These are phyloP conservation scores for Paratilapia polleni DNA, from an alignment of 2,113 vertebrate species.

Conservation along the genomic window DNA sequence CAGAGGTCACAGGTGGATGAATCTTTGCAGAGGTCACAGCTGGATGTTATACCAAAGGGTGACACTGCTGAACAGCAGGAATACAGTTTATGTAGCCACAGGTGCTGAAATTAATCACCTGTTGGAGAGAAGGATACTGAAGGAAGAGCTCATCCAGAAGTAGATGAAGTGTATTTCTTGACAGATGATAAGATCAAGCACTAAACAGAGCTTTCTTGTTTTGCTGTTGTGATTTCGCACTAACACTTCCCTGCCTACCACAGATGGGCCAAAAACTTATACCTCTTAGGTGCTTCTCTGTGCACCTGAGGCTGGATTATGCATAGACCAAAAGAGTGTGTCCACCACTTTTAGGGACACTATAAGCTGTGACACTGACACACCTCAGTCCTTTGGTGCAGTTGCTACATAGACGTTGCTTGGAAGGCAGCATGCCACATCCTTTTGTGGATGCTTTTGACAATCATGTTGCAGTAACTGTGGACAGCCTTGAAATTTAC, in stretches of 20 bases:
- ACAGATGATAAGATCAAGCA: not conserved
- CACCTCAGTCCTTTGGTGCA: not conserved
- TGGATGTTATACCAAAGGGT: not conserved
- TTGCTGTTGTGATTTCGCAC: too few species aligned
- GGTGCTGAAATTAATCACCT: not conserved
- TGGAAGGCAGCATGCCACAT: not conserved
- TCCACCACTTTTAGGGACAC: not conserved
- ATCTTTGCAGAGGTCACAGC: conserved; percentile 8
- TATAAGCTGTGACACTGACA: not conserved
- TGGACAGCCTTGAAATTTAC: not conserved
- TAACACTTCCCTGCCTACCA: not conserved
- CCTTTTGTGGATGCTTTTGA: not conserved
- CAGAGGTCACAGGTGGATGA: not conserved
- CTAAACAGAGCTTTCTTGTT: too few species aligned
- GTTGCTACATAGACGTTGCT: not conserved
- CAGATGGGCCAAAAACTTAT: not conserved
- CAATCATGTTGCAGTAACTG: not conserved
- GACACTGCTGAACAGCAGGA: conserved; percentile 1
- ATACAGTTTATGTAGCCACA: conserved; percentile 2
- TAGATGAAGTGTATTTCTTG: not conserved
- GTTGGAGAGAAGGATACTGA: not conserved
- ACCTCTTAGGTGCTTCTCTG: not conserved
- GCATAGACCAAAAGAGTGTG: not conserved
- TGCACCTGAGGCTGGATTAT: not conserved
- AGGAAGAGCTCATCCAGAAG: not conserved